Percentiles rank a stretch among this genome's conserved stretches.
These are phyloP conservation scores for Hystrix brachyura DNA, from an alignment of 2,113 vertebrate species.

Conservation along the genomic window DNA sequence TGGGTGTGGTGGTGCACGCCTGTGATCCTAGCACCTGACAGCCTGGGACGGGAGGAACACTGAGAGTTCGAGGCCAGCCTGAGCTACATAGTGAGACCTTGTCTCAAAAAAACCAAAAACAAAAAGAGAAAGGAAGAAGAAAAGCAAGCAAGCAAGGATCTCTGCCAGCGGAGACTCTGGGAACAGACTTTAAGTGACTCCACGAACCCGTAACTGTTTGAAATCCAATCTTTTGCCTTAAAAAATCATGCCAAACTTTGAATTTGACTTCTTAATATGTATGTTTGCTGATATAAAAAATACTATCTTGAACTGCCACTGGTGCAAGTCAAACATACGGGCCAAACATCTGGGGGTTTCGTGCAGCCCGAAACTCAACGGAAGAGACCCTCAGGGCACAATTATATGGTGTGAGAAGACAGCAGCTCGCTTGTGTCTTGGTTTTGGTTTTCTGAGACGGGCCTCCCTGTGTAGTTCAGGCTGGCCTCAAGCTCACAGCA, in stretches of 20 bases:
- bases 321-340: no score
- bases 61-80: background rate
- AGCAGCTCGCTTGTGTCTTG: background rate
- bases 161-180: background rate
- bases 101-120: background rate
- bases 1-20: rapidly evolving
- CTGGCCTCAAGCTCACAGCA: background rate
- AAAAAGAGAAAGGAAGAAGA: background rate
- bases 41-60: background rate
- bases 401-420: background rate
- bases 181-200: background rate
- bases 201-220: background rate
- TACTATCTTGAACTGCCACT: background rate
- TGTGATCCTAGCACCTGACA: background rate
- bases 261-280: background rate
- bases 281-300: background rate
- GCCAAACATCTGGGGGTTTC: background rate
- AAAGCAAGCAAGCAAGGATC: background rate
- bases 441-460: background rate
- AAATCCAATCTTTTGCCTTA: background rate
- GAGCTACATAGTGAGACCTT: background rate
- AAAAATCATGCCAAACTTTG: background rate
- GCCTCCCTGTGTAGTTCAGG: no score
- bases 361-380: background rate
- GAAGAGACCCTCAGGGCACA: background rate